Percentiles rank a stretch among this genome's conserved stretches.
Evolutionary conservation across 2,888 invertebrate genomes (phyloP).

Genomic region (Terebella lapidaria): DNA sequence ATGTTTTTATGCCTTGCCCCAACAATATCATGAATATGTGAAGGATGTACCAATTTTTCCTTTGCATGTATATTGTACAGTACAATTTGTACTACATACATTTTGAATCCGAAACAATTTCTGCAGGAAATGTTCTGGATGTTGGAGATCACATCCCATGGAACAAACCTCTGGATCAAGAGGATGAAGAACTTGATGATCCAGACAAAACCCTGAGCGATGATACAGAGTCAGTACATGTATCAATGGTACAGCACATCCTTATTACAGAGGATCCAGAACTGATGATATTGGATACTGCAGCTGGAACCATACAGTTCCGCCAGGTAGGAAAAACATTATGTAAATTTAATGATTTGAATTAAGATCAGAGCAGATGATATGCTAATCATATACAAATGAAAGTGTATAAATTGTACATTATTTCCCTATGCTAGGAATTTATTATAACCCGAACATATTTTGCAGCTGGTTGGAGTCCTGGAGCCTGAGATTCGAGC

Average conservation of each 20-base stretch:
- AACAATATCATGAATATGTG: no score
- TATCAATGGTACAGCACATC: conserved; percentile 75
- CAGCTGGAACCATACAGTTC: conserved; percentile 70
- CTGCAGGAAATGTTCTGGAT: conserved; percentile 65
- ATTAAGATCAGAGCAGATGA: no score
- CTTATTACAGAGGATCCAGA: conserved; percentile 75
- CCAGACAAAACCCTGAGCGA: not conserved
- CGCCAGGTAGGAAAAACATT: conserved; percentile 61
- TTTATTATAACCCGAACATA: no score
- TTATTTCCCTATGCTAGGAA: no score
- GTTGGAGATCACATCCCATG: conserved; percentile 88
- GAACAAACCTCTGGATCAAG: conserved; percentile 75
- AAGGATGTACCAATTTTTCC: no score
- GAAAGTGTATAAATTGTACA: no score
- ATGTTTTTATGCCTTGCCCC: no score
- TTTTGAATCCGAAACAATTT: no score
- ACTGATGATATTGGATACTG: conserved; percentile 63
- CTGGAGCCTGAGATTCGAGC: conserved; percentile 18
- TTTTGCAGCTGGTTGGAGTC: conserved; percentile 19
- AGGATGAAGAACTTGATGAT: not conserved
- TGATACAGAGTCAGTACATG: conserved; percentile 56
- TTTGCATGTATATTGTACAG: no score
- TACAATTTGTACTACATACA: no score
- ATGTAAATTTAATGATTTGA: no score
- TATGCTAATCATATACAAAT: no score